Base-by-base conservation (phyloP, 23 tunicate species). In the Botrylloides violaceus region DNA sequence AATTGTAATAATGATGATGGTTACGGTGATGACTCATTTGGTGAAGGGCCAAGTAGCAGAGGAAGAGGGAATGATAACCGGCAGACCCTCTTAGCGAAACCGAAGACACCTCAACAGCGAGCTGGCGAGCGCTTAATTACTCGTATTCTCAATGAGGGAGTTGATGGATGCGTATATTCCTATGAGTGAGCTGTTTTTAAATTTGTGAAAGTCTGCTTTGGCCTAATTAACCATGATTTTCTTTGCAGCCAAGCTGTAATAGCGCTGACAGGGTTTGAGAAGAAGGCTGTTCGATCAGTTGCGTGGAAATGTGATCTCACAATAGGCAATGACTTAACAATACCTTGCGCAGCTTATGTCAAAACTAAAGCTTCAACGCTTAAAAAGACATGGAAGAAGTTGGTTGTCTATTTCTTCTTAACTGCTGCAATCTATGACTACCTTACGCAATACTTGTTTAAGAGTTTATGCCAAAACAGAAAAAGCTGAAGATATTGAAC, bases 351-450 rank as follows among this genome's bases (percentile, higher is more conserved):
- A 12, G 97, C 97, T 24, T 83, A 83, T 58, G 81, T 77, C 21
- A 90, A 83, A 68, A 90, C 90, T 25, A 90, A 90, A 37, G 83
- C 73, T 31, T 80, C 97, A 5, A 79, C 77, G 61, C 59, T 83
- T 65, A 79, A 83, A 65, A 68, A 83, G 65, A 3, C 85, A 2
- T 90, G 97, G 97, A 90, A 73, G 60, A 90, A 90, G 85, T 87
- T 28, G 3, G 33, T 72, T n/a, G 26, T 53, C 4, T 30, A 29
- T 30, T 32, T 29, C 9, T 9, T 15, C 59, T 9, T 24, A 9
- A 32, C 59, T 29, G 29, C 12, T 60, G 24, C 27, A 30, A 6
- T 6, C 3, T 64, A 23, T 6, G 38, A n/a, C n/a, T n/a, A n/a
- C 55, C 12, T 12, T 12, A 12, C 55, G 12, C 12, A 47, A 47